Conservation (phyloP, 2,797 vertebrate species). For the Paedocypris micromegethes region DNA sequence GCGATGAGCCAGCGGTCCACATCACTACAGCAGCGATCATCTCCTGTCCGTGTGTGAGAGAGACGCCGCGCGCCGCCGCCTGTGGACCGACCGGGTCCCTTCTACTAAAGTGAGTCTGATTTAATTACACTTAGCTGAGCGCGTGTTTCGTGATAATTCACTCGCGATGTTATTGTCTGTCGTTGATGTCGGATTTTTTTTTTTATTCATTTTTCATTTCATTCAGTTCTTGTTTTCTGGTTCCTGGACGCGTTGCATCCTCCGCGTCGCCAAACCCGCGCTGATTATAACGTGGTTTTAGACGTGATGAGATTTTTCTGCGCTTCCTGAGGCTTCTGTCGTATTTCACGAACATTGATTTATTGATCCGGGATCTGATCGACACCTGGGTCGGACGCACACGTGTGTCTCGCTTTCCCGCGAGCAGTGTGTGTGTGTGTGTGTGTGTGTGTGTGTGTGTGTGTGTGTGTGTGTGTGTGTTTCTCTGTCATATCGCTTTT, state of each 20-base stretch:
- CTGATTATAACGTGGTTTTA: too few species aligned
- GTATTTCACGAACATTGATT: not conserved
- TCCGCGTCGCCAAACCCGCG: too few species aligned
- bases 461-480: conserved; percentile 50
- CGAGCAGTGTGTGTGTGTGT: conserved; percentile 25
- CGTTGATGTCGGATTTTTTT: too few species aligned
- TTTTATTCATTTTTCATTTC: too few species aligned
- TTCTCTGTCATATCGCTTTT: conserved; percentile 24
- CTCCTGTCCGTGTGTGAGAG: conserved; percentile 60
- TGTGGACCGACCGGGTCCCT: conserved; percentile 68
- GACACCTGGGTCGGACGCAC: conserved; percentile 10
- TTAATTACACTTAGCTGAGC: not conserved
- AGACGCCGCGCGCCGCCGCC: conserved; percentile 29
- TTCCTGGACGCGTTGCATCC: too few species aligned
- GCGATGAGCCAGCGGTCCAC: conserved; percentile 53
- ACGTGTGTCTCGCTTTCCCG: too few species aligned
- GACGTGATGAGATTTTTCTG: too few species aligned
- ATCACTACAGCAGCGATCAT: conserved; percentile 55
- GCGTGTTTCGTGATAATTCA: not conserved
- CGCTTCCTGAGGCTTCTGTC: not conserved
- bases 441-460: conserved; percentile 47
- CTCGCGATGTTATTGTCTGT: too few species aligned
- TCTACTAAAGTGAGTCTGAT: conserved; percentile 66
- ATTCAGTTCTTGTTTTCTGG: too few species aligned
- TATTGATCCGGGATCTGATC: not conserved